These are phyloP conservation scores for Gasterosteus aculeatus DNA, from an alignment of 2,113 vertebrate genomes.

Conservation along the genomic window DNA sequence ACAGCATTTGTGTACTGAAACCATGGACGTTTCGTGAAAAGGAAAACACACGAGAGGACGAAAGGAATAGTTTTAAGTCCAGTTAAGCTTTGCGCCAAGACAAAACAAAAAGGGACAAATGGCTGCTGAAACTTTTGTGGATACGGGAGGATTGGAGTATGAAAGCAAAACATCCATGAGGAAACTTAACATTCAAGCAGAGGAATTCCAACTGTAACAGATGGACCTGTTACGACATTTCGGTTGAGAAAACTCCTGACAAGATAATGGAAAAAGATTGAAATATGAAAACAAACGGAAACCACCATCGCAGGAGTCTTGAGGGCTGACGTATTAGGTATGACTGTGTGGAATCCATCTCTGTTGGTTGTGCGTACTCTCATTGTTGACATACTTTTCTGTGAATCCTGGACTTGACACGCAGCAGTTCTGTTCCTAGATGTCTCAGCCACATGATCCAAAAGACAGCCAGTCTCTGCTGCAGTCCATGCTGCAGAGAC, in stretches of 20 bases:
- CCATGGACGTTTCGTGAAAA: constrained; percentile 22
- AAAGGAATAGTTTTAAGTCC: background rate
- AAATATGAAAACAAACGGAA: constrained; percentile 25
- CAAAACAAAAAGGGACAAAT: constrained; percentile 12
- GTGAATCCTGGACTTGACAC: constrained; percentile 22
- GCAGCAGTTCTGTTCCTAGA: constrained; percentile 48
- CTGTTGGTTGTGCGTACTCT: background rate
- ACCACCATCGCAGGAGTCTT: constrained; percentile 2
- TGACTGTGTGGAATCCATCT: background rate
- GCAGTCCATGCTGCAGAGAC: constrained; percentile 82
- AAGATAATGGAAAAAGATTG: constrained; percentile 32
- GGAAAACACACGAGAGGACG: background rate
- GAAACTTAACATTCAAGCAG: constrained; percentile 6
- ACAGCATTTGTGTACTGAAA: constrained; percentile 21
- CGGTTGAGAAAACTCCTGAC: background rate
- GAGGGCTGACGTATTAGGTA: constrained; percentile 8
- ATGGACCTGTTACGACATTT: constrained; percentile 24
- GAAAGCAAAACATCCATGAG: background rate
- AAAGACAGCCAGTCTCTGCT: constrained; percentile 73
- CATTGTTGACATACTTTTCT: constrained; percentile 11
- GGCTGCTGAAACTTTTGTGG: constrained; percentile 12
- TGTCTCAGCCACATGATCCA: constrained; percentile 72
- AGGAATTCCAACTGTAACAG: constrained; percentile 14
- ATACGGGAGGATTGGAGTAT: constrained; percentile 23
- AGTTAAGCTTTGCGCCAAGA: background rate